Evolutionary conservation across 2,113 vertebrate species (phyloP).

Genomic region (Euleptes europaea): DNA sequence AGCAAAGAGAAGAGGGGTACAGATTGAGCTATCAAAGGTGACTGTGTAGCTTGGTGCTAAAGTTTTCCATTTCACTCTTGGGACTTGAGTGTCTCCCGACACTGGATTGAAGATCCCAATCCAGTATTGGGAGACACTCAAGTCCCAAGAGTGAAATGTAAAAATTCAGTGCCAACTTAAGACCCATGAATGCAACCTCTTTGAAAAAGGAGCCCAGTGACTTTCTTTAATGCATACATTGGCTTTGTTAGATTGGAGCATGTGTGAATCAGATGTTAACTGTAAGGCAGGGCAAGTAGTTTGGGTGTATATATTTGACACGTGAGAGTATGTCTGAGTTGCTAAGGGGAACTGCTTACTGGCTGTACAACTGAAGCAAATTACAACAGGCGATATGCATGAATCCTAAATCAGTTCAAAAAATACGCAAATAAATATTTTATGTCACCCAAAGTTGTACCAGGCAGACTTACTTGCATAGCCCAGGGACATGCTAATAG

Average conservation of each 20-base stretch:
- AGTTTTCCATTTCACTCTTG: no score
- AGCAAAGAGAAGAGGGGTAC: not conserved
- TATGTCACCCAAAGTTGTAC: not conserved
- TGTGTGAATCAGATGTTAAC: slow-evolving; percentile 29
- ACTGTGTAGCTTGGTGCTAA: not conserved
- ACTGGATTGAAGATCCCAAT: not conserved
- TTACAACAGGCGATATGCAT: slow-evolving; percentile 38
- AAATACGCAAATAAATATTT: slow-evolving; percentile 35
- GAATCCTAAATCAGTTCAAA: not conserved
- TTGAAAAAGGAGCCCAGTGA: not conserved
- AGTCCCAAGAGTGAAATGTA: not conserved
- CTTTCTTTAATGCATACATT: not conserved
- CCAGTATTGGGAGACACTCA: not conserved
- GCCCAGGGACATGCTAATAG: not conserved
- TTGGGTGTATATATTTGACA: slow-evolving; percentile 40
- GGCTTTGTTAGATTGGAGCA: no score
- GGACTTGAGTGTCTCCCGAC: no score
- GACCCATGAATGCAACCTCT: not conserved
- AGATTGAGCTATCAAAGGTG: not conserved
- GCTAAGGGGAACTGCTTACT: not conserved
- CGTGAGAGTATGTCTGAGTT: not conserved
- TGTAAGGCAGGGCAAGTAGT: slow-evolving; percentile 13
- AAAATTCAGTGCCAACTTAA: not conserved
- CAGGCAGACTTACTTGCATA: not conserved
- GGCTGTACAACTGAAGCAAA: not conserved